Conservation (phyloP, 37 sponge, comb jelly and placozoan genomes). For the Ianthella basta region DNA sequence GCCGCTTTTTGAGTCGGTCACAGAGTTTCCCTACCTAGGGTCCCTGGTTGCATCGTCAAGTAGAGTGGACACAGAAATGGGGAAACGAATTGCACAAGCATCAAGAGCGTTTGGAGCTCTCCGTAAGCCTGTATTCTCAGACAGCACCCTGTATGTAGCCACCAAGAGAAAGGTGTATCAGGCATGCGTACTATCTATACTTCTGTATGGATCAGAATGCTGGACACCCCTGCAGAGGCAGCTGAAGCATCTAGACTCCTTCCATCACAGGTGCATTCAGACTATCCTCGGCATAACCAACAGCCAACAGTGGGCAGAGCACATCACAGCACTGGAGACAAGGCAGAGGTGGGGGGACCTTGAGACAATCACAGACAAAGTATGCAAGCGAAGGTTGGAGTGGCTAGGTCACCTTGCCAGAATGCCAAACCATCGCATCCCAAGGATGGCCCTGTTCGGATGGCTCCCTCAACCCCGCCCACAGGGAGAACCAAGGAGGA, state of each 20-base stretch:
- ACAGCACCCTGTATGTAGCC: conserved; percentile 4
- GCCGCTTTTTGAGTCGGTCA: conserved; percentile 27
- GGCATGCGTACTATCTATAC: conserved; percentile 14
- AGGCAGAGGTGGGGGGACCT: conserved; percentile 21
- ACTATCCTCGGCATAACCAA: conserved; percentile 18
- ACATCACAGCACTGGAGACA: conserved; percentile 28
- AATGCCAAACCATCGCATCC: conserved; percentile 29
- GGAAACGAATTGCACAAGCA: conserved; percentile 26
- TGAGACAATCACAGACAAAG: conserved; percentile 24
- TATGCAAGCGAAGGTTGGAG: conserved; percentile 8
- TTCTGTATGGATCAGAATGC: conserved; percentile 24
- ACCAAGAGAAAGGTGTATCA: conserved; percentile 21
- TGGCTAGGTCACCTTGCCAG: conserved; percentile 30
- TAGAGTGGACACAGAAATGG: conserved; percentile 24
- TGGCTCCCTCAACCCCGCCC: conserved; percentile 23
- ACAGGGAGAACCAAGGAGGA: conserved; percentile 14
- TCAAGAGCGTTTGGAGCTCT: conserved; percentile 21
- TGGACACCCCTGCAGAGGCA: conserved; percentile 19
- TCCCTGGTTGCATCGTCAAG: conserved; percentile 1
- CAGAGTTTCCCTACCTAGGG: conserved; percentile 50
- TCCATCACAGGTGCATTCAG: conserved; percentile 19
- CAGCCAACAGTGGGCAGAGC: conserved; percentile 28
- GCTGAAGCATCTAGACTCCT: conserved; percentile 4
- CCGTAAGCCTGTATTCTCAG: conserved; percentile 8
- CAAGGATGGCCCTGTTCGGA: conserved; percentile 19